Conservation (phyloP, 2,888 invertebrate species). For the Dysmachus trigonus region DNA sequence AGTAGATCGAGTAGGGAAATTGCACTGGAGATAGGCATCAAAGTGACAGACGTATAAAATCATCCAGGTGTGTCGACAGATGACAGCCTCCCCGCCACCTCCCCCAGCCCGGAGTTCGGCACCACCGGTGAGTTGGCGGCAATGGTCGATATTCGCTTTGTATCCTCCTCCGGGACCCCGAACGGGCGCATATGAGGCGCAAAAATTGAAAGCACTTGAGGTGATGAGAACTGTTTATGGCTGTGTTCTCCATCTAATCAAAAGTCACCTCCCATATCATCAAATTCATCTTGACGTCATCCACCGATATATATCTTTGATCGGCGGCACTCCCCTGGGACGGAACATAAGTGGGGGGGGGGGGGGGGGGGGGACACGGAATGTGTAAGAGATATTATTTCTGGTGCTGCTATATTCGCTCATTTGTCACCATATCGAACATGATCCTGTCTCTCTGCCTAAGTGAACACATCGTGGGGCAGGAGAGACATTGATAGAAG, state of each 20-base stretch:
- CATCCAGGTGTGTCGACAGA: constrained; percentile 8
- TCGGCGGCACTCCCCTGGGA: not conserved
- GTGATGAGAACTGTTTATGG: constrained; percentile 34
- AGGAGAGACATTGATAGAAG: not conserved
- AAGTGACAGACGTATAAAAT: constrained; percentile 17
- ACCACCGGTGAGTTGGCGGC: too few species aligned
- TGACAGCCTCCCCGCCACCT: not conserved
- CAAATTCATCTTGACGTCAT: constrained; percentile 24
- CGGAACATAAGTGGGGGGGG: not conserved
- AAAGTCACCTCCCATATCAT: constrained; percentile 21
- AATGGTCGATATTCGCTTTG: constrained; percentile 15
- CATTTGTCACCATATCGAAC: constrained; percentile 41
- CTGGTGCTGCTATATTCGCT: constrained; percentile 8
- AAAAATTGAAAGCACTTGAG: constrained; percentile 39
- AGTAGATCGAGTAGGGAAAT: constrained; percentile 13
- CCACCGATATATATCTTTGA: not conserved
- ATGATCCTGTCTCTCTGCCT: constrained; percentile 9
- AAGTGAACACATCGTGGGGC: not conserved
- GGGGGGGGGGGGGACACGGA: too few species aligned
- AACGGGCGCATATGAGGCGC: not conserved
- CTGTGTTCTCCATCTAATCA: constrained; percentile 33
- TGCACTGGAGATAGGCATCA: constrained; percentile 20
- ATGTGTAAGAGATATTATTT: constrained; percentile 10
- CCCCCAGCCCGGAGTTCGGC: too few species aligned
- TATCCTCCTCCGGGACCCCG: not conserved